phyloP scores from a whole-genome alignment of 2,113 vertebrate genomes.

The Ctenodactylus gundi region DNA sequence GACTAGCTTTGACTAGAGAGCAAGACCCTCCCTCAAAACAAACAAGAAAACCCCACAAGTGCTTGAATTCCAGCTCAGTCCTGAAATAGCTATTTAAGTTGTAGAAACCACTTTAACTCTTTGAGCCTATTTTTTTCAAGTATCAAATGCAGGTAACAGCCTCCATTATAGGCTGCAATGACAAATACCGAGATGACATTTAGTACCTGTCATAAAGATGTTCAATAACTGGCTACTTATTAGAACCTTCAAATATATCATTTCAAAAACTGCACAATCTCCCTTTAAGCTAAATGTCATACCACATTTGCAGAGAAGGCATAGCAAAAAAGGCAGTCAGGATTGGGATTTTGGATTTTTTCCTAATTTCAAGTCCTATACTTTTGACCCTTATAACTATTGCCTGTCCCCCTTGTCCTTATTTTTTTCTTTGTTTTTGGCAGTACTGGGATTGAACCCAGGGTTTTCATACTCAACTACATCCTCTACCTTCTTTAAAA shows the following conservation, averaged over 20 bases:
- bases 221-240: not conserved
- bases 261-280: not conserved
- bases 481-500: too few relatives aligned
- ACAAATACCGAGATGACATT: not conserved
- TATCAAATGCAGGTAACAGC: not conserved
- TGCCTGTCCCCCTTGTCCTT: too few relatives aligned
- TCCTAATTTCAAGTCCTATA: not conserved
- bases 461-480: too few relatives aligned
- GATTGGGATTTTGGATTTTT: constrained; percentile 3
- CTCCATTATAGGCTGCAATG: not conserved
- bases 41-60: too few relatives aligned
- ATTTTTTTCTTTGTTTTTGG: too few relatives aligned
- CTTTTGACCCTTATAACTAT: too few relatives aligned
- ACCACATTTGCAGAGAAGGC: not conserved
- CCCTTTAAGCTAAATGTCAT: not conserved
- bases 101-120: not conserved
- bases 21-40: too few relatives aligned
- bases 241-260: constrained; percentile 16
- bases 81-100: not conserved
- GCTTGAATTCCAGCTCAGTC: constrained; percentile 1
- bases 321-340: constrained; percentile 15
- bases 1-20: too few relatives aligned
- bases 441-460: too few relatives aligned
- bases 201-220: not conserved
- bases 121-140: not conserved